These are phyloP conservation scores for Discoglossus pictus DNA, from an alignment of 2,797 vertebrate genomes.

Conservation along the genomic window DNA sequence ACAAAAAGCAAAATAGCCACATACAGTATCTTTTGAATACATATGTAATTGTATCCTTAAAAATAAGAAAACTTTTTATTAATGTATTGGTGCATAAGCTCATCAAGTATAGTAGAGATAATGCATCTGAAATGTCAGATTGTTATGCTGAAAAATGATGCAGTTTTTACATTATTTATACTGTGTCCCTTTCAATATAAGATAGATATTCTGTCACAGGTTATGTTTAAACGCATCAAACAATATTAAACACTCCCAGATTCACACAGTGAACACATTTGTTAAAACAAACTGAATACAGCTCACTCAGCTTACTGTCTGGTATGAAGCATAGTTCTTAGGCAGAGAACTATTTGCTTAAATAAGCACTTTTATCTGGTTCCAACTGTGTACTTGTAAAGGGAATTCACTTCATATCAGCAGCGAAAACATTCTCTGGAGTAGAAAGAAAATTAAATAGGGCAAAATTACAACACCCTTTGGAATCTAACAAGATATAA, in stretches of 20 bases:
- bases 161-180: too few species aligned
- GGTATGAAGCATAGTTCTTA: constrained; percentile 15
- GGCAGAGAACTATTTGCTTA: constrained; percentile 21
- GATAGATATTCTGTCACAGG: too few species aligned
- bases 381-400: constrained; percentile 21
- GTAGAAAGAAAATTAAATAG: constrained; percentile 15
- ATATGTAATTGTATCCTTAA: too few species aligned
- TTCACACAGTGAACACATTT: constrained; percentile 36
- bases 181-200: too few species aligned
- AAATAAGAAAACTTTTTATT: too few species aligned
- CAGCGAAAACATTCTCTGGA: constrained; percentile 17
- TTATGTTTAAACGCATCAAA: neutral
- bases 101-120: too few species aligned
- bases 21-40: too few species aligned
- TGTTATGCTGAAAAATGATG: too few species aligned
- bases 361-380: constrained; percentile 38
- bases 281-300: constrained; percentile 42
- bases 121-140: too few species aligned
- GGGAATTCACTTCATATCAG: constrained; percentile 25
- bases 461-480: constrained; percentile 14
- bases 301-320: constrained; percentile 7
- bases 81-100: too few species aligned
- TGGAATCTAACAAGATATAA: constrained; percentile 31
- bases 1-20: too few species aligned
- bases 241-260: constrained; percentile 5